Conservation (phyloP, 2,888 invertebrate genomes). For the Drosophila parthenogenetica region DNA sequence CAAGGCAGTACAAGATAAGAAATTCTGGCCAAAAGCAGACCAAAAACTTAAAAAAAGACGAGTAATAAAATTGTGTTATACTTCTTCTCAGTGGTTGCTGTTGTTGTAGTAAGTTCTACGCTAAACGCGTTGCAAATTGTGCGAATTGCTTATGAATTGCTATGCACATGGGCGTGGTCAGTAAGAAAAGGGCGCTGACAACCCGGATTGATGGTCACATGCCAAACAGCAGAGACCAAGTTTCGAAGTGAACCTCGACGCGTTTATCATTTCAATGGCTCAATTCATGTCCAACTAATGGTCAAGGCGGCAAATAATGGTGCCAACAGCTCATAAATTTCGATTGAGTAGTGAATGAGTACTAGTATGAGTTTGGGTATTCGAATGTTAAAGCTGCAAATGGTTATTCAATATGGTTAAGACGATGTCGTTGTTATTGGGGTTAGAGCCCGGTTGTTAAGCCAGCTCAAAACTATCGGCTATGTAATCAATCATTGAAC, state of each 20-base stretch:
- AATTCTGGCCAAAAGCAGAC: not conserved
- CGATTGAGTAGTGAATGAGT: constrained; percentile 9
- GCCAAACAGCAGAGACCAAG: constrained; percentile 2
- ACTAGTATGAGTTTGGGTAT: not conserved
- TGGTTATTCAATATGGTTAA: constrained; percentile 60
- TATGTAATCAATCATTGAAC: constrained; percentile 68
- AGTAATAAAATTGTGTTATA: constrained; percentile 52
- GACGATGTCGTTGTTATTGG: constrained; percentile 9
- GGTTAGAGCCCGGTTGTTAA: constrained; percentile 38
- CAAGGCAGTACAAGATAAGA: constrained; percentile 8
- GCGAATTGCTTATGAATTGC: constrained; percentile 22
- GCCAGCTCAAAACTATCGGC: constrained; percentile 40
- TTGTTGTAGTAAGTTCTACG: constrained; percentile 25
- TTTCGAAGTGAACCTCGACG: constrained; percentile 15
- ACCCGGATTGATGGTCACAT: constrained; percentile 21
- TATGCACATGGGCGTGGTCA: constrained; percentile 15
- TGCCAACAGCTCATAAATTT: constrained; percentile 59
- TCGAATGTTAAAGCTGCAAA: constrained; percentile 56
- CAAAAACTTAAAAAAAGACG: not conserved
- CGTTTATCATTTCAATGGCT: constrained; percentile 61
- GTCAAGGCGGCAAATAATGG: constrained; percentile 29
- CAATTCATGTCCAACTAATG: constrained; percentile 61
- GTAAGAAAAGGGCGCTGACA: constrained; percentile 20
- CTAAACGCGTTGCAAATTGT: constrained; percentile 44
- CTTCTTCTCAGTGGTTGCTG: not conserved